Base-by-base conservation (phyloP, 2,797 vertebrate species). In the Phrynocephalus forsythii region DNA sequence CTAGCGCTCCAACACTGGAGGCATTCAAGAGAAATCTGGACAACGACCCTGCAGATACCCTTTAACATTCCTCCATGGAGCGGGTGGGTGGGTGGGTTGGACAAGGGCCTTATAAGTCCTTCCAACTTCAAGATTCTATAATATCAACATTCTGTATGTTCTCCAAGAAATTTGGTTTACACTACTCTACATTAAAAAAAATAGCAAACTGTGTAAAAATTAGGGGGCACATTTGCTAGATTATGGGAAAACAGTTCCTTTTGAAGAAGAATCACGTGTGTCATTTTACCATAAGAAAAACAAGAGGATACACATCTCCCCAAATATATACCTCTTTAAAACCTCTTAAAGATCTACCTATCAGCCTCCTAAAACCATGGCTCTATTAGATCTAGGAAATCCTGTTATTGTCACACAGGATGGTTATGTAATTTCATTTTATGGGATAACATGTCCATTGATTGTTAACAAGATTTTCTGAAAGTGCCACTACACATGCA, bases 341-440 rank as follows among this genome's bases (percentile, higher is more conserved):
- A 60, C 56, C 52, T 69, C 38, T 91, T 76, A 24, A 76, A 83
- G 52, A 56, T 78, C 30, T 77, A 28, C 26, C 44, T 38, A 28
- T 24, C 15, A 30, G 22, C n/a, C 52, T 44, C n/a, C 72, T 26
- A 75, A 5, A 44, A 9, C 3, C 91, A 87, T 52, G 84, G 84
- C 87, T 89, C 90, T 4, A 0, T 0, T 88, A 60, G 72, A 60
- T 78, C 85, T 80, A 87, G 88, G 33, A 85, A 86, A 94, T 91
- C 92, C 94, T 92, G 88, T 94, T 95, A 90, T 92, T 91, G 87
- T 33, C 80, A 7, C 71, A 84, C n/a, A 28, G 90, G 50, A 72
- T 86, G 71, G 89, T 66, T 92, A 94, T 90, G 86, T 67, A 84
- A 86, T 95, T 86, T 87, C 93, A 86, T 66, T 1, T 30, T 68